These are phyloP conservation scores for Pelosia muscerda DNA, from an alignment of 2,888 invertebrate species.

Conservation along the genomic window DNA sequence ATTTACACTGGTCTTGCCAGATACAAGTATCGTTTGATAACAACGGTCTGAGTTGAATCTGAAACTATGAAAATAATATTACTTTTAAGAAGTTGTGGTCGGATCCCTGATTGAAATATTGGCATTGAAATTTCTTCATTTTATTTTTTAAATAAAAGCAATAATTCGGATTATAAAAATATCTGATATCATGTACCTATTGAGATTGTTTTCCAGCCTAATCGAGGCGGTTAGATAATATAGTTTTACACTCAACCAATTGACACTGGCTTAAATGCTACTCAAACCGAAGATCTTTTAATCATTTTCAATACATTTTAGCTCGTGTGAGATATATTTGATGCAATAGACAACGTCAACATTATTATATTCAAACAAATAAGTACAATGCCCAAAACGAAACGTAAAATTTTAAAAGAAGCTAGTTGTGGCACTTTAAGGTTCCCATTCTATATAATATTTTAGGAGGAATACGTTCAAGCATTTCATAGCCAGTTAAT, in stretches of 20 bases:
- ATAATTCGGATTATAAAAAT: too few species aligned
- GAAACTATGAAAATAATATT: too few species aligned
- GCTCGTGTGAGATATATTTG: background rate
- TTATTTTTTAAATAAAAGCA: too few species aligned
- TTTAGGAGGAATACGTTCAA: constrained; percentile 47
- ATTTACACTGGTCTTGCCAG: too few species aligned
- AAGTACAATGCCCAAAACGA: constrained; percentile 66
- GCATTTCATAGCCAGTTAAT: constrained; percentile 64
- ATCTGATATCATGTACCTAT: too few species aligned
- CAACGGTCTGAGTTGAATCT: too few species aligned
- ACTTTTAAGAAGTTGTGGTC: too few species aligned
- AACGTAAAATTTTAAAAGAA: constrained; percentile 62
- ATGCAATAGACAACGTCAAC: constrained; percentile 24
- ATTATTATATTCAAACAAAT: constrained; percentile 22
- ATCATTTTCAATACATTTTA: background rate
- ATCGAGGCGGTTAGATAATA: background rate
- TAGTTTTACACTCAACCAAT: background rate
- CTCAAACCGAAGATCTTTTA: too few species aligned
- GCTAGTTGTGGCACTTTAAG: constrained; percentile 66
- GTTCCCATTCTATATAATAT: constrained; percentile 26
- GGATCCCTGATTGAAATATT: too few species aligned
- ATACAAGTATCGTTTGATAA: too few species aligned
- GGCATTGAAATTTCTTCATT: too few species aligned
- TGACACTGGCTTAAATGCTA: background rate
- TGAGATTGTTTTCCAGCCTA: background rate